Percentiles rank a stretch among this genome's conserved stretches.
Evolutionary conservation across 2,113 vertebrate genomes (phyloP).

Genomic region (Cryptomyrus ogoouensis): DNA sequence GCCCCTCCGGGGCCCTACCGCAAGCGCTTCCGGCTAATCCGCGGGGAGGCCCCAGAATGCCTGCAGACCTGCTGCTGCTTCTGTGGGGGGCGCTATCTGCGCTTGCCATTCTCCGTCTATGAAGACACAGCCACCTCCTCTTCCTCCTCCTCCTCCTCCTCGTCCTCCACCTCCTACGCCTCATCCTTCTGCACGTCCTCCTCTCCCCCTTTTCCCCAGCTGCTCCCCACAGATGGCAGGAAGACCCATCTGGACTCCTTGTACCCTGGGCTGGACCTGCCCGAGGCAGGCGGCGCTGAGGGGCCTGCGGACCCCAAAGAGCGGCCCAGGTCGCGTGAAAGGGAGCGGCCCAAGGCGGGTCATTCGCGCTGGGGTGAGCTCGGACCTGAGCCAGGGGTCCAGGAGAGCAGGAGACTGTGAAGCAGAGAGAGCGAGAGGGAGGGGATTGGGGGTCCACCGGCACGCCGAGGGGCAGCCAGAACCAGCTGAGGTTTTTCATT

Average conservation of each 20-base stretch:
- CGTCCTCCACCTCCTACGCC: slow-evolving; percentile 46
- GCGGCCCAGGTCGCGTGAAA: slow-evolving; percentile 49
- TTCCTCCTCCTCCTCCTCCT: slow-evolving; percentile 41
- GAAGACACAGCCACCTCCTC: slow-evolving; percentile 59
- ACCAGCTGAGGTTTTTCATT: background rate
- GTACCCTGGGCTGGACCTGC: slow-evolving; percentile 55
- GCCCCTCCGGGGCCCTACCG: slow-evolving; percentile 74
- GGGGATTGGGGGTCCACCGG: background rate
- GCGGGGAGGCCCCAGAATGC: slow-evolving; percentile 67
- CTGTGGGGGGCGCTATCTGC: slow-evolving; percentile 79
- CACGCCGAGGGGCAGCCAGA: background rate
- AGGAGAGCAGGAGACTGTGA: slow-evolving; percentile 66
- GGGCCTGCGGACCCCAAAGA: slow-evolving; percentile 50
- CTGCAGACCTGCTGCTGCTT: slow-evolving; percentile 84
- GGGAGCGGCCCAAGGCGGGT: slow-evolving; percentile 47
- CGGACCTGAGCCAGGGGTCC: slow-evolving; percentile 58
- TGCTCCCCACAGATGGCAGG: slow-evolving; percentile 65
- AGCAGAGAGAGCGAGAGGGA: background rate
- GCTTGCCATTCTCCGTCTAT: slow-evolving; percentile 76
- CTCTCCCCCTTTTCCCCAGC: slow-evolving; percentile 64
- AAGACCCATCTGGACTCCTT: slow-evolving; percentile 57
- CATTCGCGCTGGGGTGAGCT: slow-evolving; percentile 71
- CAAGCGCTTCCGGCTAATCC: slow-evolving; percentile 82
- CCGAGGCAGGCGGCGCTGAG: slow-evolving; percentile 52
- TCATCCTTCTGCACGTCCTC: slow-evolving; percentile 45